Percentiles rank a stretch among this genome's conserved stretches.
Evolutionary conservation across 1,140 invertebrate species (phyloP).

Genomic region (Drosophila repletoides): DNA sequence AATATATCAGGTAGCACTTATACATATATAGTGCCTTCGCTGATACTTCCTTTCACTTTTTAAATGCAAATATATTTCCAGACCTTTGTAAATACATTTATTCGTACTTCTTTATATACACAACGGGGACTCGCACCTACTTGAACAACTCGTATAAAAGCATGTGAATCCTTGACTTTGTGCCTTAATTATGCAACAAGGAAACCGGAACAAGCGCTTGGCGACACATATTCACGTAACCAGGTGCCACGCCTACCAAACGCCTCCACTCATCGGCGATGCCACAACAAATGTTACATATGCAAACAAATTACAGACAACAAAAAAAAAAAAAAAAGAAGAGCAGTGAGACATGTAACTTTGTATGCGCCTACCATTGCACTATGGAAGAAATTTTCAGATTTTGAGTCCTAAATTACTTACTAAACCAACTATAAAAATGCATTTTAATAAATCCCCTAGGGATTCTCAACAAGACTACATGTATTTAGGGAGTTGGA

Average conservation of each 20-base stretch:
- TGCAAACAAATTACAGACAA: conserved; percentile 61
- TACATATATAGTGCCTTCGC: neutral
- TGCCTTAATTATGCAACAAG: conserved; percentile 63
- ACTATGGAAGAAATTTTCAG: no score
- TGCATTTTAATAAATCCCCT: no score
- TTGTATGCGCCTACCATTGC: conserved; percentile 61
- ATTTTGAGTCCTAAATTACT: no score
- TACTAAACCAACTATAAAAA: no score
- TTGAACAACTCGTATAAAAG: conserved; percentile 21
- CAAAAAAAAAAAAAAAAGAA: conserved; percentile 7
- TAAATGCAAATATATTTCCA: neutral
- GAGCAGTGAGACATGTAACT: conserved; percentile 47
- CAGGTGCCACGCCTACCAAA: neutral
- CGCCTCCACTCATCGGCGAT: neutral
- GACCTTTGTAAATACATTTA: neutral
- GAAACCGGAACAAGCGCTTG: conserved; percentile 56
- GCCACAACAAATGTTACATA: conserved; percentile 36
- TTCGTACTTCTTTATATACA: neutral
- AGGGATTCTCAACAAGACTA: no score
- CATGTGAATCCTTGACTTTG: conserved; percentile 65
- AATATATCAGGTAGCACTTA: neutral
- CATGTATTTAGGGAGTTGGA: no score
- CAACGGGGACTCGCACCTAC: conserved; percentile 21
- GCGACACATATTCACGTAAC: conserved; percentile 22
- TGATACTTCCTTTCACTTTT: conserved; percentile 21